Base-by-base conservation (phyloP, 2,888 invertebrate genomes). In the Tenodera sinensis region DNA sequence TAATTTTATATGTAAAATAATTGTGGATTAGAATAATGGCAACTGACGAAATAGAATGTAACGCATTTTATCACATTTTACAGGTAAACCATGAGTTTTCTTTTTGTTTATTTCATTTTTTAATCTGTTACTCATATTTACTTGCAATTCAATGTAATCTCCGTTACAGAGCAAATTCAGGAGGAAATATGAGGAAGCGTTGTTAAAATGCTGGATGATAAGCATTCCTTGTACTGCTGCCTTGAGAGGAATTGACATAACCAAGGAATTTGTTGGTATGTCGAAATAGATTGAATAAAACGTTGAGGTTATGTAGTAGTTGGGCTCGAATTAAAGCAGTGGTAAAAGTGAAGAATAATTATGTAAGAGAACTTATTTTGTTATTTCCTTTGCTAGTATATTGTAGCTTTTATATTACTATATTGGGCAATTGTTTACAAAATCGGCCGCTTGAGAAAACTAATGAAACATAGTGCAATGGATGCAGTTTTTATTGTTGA, bases 181-280 rank as follows among this genome's bases (percentile, higher is more conserved):
- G 28, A 84, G 42, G 34, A 90, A 90, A 86, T 89, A 90, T 88
- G 90, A 90, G 27, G 20, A 87, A 81, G 90, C 90, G 1, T n/a
- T 90, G 6, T n/a, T 85, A 15, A 85, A 88, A 30, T 89, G 90
- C 34, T 90, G 90, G 90, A 89, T 82, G 28, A 88, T 90, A 34
- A 89, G 90, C 14, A 84, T 90, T 85, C 90, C 90, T 25, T 89
- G 84, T 28, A 85, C 87, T 12, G 71, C 83, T 20, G 87, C 89
- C 28, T 84, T 90, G 34, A 87, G 89, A 88, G 90, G 90, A n/a
- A 83, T 90, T 89, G 88, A 90, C 9, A 89, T 90, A 25, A 85
- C 87, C 9, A 88, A 90, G 34, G 88, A 89, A 28, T 90, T 90
- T 83, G 88, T 90, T 88, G 90, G 90, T 90, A 88, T 28, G 90